Conservation (phyloP, 2,888 invertebrate genomes). For the Epicampocera succincta region DNA sequence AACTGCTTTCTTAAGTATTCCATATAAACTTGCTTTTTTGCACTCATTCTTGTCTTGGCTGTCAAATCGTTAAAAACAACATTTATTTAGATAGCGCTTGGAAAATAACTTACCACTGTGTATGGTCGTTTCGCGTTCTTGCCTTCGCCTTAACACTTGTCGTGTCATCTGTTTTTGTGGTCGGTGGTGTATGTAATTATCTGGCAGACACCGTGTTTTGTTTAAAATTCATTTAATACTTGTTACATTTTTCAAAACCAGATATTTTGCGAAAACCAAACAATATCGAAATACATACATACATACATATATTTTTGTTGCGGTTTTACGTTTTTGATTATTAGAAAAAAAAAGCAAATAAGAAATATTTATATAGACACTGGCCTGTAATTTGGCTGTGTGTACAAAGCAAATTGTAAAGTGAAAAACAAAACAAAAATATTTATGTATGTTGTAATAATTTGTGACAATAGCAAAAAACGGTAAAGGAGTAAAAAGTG, state of each 20-base stretch:
- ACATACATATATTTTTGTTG: constrained; percentile 36
- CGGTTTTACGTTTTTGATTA: constrained; percentile 24
- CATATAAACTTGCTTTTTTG: constrained; percentile 52
- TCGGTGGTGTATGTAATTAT: constrained; percentile 38
- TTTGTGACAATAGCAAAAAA: constrained; percentile 23
- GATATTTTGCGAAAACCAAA: constrained; percentile 35
- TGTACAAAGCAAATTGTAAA: not conserved
- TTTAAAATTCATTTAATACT: constrained; percentile 21
- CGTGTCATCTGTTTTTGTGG: constrained; percentile 10
- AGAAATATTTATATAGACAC: not conserved
- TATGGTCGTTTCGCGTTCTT: constrained; percentile 27
- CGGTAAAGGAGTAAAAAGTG: not conserved
- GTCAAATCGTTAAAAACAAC: constrained; percentile 68
- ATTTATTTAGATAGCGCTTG: constrained; percentile 39
- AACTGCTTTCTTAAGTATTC: constrained; percentile 55
- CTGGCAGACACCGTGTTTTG: constrained; percentile 15
- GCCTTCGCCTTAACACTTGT: constrained; percentile 9
- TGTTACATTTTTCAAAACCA: constrained; percentile 35
- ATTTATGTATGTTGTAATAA: constrained; percentile 4
- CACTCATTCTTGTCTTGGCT: constrained; percentile 70
- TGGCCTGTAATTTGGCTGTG: too few species aligned
- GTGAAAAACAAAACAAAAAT: constrained; percentile 5
- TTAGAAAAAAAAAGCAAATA: not conserved
- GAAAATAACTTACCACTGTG: constrained; percentile 38
- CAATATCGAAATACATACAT: too few species aligned